phyloP scores from a whole-genome alignment of 35 echinoderm and acorn worm species.

The Diadema setosum region DNA sequence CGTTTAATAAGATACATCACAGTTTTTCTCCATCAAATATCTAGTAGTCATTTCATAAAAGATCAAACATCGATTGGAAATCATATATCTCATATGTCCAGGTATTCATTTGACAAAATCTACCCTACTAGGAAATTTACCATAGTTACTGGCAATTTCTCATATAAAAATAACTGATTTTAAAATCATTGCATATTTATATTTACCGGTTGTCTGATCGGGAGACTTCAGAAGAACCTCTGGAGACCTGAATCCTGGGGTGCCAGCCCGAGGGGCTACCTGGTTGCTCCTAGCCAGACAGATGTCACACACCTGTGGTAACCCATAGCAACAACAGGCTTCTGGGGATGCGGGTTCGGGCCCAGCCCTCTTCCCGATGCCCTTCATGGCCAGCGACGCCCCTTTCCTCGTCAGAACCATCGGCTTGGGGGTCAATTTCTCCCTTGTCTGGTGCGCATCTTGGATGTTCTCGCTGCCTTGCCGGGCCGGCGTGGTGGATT shows the following conservation, averaged over 20 bases:
- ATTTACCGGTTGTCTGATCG: slow-evolving; percentile 91
- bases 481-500: background rate
- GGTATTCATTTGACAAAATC: no score
- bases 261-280: slow-evolving; percentile 85
- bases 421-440: background rate
- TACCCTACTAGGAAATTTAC: no score
- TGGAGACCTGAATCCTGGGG: slow-evolving; percentile 91
- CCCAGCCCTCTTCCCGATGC: background rate
- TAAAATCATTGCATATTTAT: no score
- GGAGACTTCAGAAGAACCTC: slow-evolving; percentile 88
- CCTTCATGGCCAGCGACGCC: background rate
- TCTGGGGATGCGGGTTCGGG: background rate
- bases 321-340: slow-evolving; percentile 70
- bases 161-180: no score
- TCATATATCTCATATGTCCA: no score
- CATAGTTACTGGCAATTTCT: no score
- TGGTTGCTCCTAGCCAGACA: slow-evolving; percentile 67
- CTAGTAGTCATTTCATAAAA: no score
- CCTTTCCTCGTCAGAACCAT: background rate
- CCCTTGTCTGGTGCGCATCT: background rate
- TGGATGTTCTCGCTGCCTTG: background rate
- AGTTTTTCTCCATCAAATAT: no score
- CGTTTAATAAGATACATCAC: no score
- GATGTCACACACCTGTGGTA: slow-evolving; percentile 63
- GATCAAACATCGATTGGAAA: no score